Evolutionary conservation across 1,140 invertebrate species (phyloP).

Genomic region (Druon quercuslanigerum): DNA sequence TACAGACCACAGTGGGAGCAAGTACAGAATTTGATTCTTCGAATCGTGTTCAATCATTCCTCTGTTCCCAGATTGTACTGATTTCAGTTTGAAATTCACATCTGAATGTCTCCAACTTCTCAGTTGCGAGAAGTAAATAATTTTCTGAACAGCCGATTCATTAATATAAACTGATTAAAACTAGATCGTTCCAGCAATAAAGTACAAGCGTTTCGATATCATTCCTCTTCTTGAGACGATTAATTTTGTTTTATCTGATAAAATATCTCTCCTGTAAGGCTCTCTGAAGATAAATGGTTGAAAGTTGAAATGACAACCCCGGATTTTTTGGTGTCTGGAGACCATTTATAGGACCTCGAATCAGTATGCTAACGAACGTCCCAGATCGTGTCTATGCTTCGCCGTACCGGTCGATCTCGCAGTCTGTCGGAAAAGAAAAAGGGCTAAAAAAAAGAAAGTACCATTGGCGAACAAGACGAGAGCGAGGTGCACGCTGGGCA

Average conservation of each 20-base stretch:
- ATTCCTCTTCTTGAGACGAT: background rate
- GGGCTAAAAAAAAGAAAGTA: slow-evolving; percentile 27
- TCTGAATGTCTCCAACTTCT: too few relatives aligned
- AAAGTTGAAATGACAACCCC: slow-evolving; percentile 21
- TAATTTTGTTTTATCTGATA: background rate
- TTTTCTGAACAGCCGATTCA: too few relatives aligned
- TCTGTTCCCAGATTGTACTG: too few relatives aligned
- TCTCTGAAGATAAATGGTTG: background rate
- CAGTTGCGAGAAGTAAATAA: too few relatives aligned
- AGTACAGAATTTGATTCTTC: too few relatives aligned
- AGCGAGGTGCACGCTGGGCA: slow-evolving; percentile 29
- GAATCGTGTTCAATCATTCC: too few relatives aligned
- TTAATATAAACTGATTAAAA: background rate
- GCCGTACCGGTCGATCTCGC: slow-evolving; percentile 1
- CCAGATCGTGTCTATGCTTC: slow-evolving; percentile 28
- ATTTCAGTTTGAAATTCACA: too few relatives aligned
- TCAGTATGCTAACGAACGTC: slow-evolving; percentile 31
- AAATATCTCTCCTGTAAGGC: slow-evolving; percentile 2
- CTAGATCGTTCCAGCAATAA: background rate
- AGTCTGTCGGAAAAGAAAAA: slow-evolving; percentile 28
- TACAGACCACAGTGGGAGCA: too few relatives aligned
- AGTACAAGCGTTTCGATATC: background rate
- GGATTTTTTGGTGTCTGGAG: slow-evolving; percentile 18
- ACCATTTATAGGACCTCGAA: slow-evolving; percentile 2
- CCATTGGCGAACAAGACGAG: slow-evolving; percentile 9